Base-by-base conservation (phyloP, 2,113 vertebrate species). In the Lampris megalopsis region DNA sequence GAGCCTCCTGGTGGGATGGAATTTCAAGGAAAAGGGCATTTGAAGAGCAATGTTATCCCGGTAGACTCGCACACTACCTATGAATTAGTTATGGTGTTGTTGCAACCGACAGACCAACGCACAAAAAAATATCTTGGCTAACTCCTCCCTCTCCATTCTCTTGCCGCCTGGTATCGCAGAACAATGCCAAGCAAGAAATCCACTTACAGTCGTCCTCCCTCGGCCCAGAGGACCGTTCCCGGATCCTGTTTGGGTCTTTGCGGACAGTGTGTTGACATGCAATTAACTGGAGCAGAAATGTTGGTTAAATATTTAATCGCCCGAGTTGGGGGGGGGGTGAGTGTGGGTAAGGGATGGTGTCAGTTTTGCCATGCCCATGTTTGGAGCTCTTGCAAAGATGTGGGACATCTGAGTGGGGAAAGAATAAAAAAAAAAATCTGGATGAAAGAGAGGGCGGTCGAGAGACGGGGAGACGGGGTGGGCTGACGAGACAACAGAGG, bases 71-170 rank as follows among this genome's bases (percentile, higher is more conserved):
- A 86, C 68, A 61, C 57, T 83, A 73, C 73, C 57, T 63, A 92
- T 93, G 83, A 93, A 94, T 93, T 90, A 89, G 85, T 92, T 70
- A 92, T 91, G 63, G 60, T 82, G 82, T 85, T 91, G 45, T 83
- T 87, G 81, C 77, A 71, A 59, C 83, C 73, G 77, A 78, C 76
- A 74, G 68, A 5, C 52, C 59, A 50, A 62, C 76, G 59, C 58
- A 74, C 77, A 82, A 75, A 40, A 60, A 49, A 56, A 50, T 70
- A 40, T 68, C 63, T 75, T 41, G 47, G 63, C 84, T 75, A 86
- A 90, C 73, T 69, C 73, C 7, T 85, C 64, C 68, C 61, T 85
- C 68, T 41, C 59, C 71, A 57, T 59, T 52, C 58, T 68, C 78
- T 71, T 24, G 24, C 24, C 24, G 43, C 45, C 72, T 59, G 63